Evolutionary conservation across 1,140 invertebrate genomes (phyloP), one percentile per base, ranked within the genome.

Genomic region (Telenomus remus): DNA sequence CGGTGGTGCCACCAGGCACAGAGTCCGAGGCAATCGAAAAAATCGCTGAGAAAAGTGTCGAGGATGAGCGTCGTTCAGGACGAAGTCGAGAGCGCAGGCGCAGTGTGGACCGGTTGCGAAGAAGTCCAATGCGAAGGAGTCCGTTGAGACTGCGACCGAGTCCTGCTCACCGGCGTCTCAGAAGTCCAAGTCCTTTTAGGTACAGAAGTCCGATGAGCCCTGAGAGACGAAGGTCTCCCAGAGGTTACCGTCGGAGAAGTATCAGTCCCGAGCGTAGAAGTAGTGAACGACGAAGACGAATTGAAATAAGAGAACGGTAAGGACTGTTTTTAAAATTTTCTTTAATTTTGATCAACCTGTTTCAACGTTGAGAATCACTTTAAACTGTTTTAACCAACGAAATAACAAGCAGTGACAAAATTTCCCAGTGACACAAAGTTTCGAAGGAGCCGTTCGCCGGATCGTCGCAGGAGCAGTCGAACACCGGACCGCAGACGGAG

Each of bases 1-100:
- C 83, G n/a, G 81, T 88, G 4, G 85, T 88, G 7, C 87, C 87
- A 4, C 87, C 87, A 4, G 87, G 87, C 12, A 88, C 87, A 0
- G 87, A 88, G 69, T 66, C 66, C 0, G 87, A 88, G 63, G 85
- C 83, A 0, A 84, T 88, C 13, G 81, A 87, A 42, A 83, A 79
- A 27, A 83, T 87, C 10, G 80, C 75, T 1, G 85, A 88, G 15
- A 85, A 86, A 13, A 80, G 64, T 19, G 35, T 53, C 4, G 81
- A 83, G 44, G 78, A 79, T 27, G 75, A 80, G 19, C 53, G 19
- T 5, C 34, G 27, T 5, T 48, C 56, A 7, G 56, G 15, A n/a
- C 72, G 65, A 1, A 73, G 71, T 33, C 76, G 57, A 39, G 84
- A 84, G 10, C 78, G 69, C 13, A 61, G 76, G 4, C 78, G 78